Percentiles rank a stretch among this genome's conserved stretches.
Evolutionary conservation across 2,888 invertebrate species (phyloP).

Genomic region (Emmelina monodactyla): DNA sequence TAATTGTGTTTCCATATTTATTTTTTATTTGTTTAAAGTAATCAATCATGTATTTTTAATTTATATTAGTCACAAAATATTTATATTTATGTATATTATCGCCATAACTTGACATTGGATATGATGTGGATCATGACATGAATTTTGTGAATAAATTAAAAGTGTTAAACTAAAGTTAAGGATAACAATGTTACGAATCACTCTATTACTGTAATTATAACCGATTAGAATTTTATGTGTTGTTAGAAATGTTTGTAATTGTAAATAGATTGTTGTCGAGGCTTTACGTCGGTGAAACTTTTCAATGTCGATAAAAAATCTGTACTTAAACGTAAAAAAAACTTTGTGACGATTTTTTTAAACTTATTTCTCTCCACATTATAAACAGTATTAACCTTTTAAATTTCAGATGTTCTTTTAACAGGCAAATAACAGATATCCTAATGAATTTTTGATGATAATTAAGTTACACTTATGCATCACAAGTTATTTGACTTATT

Average conservation of each 20-base stretch:
- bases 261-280: conserved; percentile 24
- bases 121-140: conserved; percentile 36
- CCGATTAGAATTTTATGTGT: conserved; percentile 36
- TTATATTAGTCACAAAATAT: conserved; percentile 33
- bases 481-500: background rate
- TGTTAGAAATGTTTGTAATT: conserved; percentile 26
- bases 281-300: conserved; percentile 8
- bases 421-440: no score
- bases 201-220: conserved; percentile 25
- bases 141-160: conserved; percentile 29
- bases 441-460: no score
- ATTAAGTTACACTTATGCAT: background rate
- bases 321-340: no score
- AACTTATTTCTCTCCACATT: no score
- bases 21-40: conserved; percentile 19
- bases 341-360: no score
- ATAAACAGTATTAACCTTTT: no score
- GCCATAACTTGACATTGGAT: conserved; percentile 14
- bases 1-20: conserved; percentile 14
- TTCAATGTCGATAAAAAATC: no score
- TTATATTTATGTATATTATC: conserved; percentile 20
- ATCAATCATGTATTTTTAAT: conserved; percentile 30
- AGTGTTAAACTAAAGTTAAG: conserved; percentile 16
- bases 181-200: background rate
- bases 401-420: no score